Evolutionary conservation across 2,888 invertebrate genomes (phyloP).

Genomic region (Blastobasis adustella): DNA sequence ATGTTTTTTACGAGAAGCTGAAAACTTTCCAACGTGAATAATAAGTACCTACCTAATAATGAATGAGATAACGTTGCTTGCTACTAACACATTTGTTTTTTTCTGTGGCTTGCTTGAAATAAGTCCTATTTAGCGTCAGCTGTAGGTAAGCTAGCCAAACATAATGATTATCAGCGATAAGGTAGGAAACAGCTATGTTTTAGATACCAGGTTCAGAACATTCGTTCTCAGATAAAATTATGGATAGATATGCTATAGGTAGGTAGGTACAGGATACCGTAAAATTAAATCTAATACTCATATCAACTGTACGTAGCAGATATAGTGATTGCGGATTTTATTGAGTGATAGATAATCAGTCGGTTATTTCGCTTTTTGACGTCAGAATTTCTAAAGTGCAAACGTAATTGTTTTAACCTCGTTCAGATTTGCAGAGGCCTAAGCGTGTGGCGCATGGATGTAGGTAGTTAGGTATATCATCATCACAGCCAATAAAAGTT

Average conservation of each 20-base stretch:
- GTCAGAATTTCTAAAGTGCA: no score
- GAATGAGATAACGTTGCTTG: not conserved
- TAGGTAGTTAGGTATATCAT: no score
- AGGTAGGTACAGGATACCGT: not conserved
- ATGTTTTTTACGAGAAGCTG: not conserved
- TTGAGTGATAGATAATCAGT: no score
- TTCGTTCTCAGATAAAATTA: not conserved
- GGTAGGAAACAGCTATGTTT: constrained; percentile 1
- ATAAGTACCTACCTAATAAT: not conserved
- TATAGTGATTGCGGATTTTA: no score
- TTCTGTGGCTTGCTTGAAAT: not conserved
- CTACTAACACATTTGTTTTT: no score
- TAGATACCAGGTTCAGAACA: not conserved
- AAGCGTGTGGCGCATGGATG: no score
- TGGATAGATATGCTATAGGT: not conserved
- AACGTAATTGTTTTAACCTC: no score
- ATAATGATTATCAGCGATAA: constrained; percentile 6
- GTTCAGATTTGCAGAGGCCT: no score
- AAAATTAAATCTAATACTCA: constrained; percentile 1
- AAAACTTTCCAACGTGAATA: constrained; percentile 2
- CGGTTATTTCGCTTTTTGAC: no score
- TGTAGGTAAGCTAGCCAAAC: not conserved
- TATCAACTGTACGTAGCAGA: not conserved
- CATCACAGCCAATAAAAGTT: no score
- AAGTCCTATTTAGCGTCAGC: not conserved